Base-by-base conservation (phyloP, 2,888 invertebrate species). In the Balanococcus diminutus region DNA sequence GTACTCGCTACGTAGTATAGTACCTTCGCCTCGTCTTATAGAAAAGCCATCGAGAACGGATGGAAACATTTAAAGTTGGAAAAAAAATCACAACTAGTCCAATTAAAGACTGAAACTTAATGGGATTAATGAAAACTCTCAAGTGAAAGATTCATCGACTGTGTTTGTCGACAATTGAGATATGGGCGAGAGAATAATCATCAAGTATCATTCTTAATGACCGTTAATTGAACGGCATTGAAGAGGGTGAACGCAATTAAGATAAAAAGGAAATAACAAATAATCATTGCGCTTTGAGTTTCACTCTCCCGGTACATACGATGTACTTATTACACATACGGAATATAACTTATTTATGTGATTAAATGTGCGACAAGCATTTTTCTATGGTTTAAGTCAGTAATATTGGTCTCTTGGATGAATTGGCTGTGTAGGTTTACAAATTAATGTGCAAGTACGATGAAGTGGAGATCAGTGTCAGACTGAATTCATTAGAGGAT, bases 231-330 rank as follows among this genome's bases (percentile, higher is more conserved):
- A 61, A 51, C 83, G 83, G 83, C 83, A 83, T 83, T 83, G 83
- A 83, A 83, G 83, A 83, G 83, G 83, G 83, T 83, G 83, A 83
- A 83, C 61, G 61, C 83, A 83, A 83, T 83, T 61, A 83, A 83
- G 83, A 83, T 83, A 83, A 83, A 83, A 83, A 83, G 83, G 83
- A 83, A 83, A 83, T 36, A 83, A 83, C 83, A 61, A 83, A 83
- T 83, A 83, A 83, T 83, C 83, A 83, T 83, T 83, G 61, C 83
- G 51, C 83, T 83, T 61, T 83, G 46, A 83, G 36, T 83, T 83
- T 83, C 56, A 61, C 83, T 83, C 83, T 61, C 83, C 25, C 81
- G 31, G 46, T 82, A 46, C 36, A 6, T 36, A 36, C 8, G 4
- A 36, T 4, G 36, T 36, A 56, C 46, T 46, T 46, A 46, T 46